Conservation (phyloP, 1,140 invertebrate species). For the Physella acuta region DNA sequence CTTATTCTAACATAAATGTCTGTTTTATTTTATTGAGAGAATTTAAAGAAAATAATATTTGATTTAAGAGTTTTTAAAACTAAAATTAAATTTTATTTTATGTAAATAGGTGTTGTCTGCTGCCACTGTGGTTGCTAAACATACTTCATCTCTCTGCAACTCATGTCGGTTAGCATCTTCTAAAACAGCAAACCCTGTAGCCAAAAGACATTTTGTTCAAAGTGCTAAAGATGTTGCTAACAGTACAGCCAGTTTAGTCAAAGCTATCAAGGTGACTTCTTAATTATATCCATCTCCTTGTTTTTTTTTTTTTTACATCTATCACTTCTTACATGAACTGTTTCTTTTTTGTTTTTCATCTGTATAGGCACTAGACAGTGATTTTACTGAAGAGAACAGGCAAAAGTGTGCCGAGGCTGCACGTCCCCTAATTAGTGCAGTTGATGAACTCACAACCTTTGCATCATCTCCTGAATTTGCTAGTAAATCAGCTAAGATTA, state of each 20-base stretch:
- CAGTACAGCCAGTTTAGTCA: conserved; percentile 89
- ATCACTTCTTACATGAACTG: no score
- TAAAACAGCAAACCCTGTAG: conserved; percentile 87
- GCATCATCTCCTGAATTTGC: conserved; percentile 91
- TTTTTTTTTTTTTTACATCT: no score
- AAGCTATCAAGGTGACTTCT: conserved; percentile 86
- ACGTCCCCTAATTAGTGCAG: conserved; percentile 82
- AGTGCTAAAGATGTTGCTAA: conserved; percentile 97
- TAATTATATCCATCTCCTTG: no score
- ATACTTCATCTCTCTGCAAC: conserved; percentile 93
- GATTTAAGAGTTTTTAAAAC: no score
- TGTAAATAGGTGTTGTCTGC: conserved; percentile 75
- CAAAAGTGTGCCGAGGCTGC: conserved; percentile 79
- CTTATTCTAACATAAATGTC: no score
- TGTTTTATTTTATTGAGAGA: not conserved
- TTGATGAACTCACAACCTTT: conserved; percentile 89
- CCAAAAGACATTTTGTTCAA: conserved; percentile 95
- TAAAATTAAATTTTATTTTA: conserved; percentile 1
- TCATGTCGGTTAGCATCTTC: conserved; percentile 90
- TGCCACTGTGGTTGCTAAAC: conserved; percentile 92
- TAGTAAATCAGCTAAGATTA: conserved; percentile 88
- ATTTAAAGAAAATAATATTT: no score
- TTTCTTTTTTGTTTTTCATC: no score
- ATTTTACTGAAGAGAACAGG: conserved; percentile 76
- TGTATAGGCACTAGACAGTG: conserved; percentile 72